These are phyloP conservation scores for Monochamus alternatus DNA, from an alignment of 2,888 invertebrate genomes.

Conservation along the genomic window DNA sequence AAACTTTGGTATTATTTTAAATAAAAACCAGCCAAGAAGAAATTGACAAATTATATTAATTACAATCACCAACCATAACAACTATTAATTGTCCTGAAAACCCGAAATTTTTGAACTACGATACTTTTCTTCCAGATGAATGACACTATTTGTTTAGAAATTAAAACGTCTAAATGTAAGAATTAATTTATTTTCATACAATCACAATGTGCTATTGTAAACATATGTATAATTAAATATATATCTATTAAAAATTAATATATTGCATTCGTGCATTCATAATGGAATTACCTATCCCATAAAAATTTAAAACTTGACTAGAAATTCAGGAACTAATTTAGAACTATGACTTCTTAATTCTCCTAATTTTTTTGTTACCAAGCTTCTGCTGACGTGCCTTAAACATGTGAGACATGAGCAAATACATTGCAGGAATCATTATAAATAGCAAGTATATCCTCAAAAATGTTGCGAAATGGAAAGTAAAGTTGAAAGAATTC, in stretches of 20 bases:
- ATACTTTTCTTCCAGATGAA: too few species aligned
- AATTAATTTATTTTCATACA: too few species aligned
- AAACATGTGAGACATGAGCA: conserved; percentile 90
- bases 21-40: too few species aligned
- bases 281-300: neutral
- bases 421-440: conserved; percentile 83
- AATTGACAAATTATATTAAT: too few species aligned
- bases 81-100: too few species aligned
- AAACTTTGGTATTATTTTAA: too few species aligned
- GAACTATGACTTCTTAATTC: conserved; percentile 38
- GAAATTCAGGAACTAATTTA: neutral
- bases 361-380: conserved; percentile 55
- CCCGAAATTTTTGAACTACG: too few species aligned
- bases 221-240: neutral
- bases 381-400: conserved; percentile 81
- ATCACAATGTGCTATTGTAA: too few species aligned
- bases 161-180: too few species aligned
- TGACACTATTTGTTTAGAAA: too few species aligned
- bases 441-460: conserved; percentile 84
- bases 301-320: conserved; percentile 11
- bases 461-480: conserved; percentile 88
- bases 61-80: too few species aligned
- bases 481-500: conserved; percentile 88
- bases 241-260: neutral
- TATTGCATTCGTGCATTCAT: neutral